Percentiles rank a stretch among this genome's conserved stretches.
phyloP scores from a whole-genome alignment of 2,888 invertebrate genomes.

The Agrypnus murinus region DNA sequence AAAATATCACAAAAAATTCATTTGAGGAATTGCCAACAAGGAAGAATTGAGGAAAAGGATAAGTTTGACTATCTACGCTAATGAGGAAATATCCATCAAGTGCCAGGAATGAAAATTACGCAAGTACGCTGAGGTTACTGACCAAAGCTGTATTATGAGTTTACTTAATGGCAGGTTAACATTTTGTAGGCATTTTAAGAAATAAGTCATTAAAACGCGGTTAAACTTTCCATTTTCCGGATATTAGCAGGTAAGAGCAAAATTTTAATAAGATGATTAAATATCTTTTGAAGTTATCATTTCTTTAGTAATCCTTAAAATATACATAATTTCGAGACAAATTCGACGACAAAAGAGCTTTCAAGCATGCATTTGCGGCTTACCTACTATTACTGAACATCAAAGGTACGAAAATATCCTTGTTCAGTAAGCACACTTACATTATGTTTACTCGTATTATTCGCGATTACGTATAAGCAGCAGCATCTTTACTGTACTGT shows the following conservation, averaged over 20 bases:
- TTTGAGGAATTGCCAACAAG: conserved; percentile 22
- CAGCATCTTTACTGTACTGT: no score
- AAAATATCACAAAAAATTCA: not conserved
- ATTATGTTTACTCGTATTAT: no score
- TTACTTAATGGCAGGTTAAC: not conserved
- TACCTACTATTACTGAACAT: not conserved
- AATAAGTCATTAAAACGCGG: not conserved
- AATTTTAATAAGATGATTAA: not conserved
- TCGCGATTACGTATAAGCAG: no score
- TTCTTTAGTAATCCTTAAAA: not conserved
- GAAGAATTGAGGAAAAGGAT: not conserved
- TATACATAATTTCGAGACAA: not conserved
- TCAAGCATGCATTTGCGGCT: not conserved
- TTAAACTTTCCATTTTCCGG: not conserved
- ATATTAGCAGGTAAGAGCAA: not conserved
- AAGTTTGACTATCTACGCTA: conserved; percentile 13
- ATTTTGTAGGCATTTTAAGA: not conserved
- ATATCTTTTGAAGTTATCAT: not conserved
- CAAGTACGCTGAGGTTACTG: conserved; percentile 22
- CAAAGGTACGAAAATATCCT: not conserved
- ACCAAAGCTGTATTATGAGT: not conserved
- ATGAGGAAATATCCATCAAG: conserved; percentile 27
- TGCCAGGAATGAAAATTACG: conserved; percentile 20
- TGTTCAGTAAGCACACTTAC: no score
- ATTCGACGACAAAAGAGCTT: not conserved